These are phyloP conservation scores for Stenoptilia bipunctidactyla DNA, from an alignment of 2,888 invertebrate species.

Conservation along the genomic window DNA sequence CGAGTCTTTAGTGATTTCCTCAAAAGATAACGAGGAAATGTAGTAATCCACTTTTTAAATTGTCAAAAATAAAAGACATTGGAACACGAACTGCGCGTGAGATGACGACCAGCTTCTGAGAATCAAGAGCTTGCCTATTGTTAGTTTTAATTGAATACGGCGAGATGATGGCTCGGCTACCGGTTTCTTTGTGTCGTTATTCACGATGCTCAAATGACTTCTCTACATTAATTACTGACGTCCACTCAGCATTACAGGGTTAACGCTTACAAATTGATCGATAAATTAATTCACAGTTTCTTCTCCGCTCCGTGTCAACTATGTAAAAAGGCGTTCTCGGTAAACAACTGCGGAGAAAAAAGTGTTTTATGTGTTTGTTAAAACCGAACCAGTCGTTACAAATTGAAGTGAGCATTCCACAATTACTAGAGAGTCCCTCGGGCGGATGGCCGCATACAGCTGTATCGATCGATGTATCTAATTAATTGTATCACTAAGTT, in stretches of 20 bases:
- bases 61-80: too few species aligned
- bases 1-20: too few species aligned
- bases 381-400: not conserved
- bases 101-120: slow-evolving; percentile 10
- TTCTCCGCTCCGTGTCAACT: too few species aligned
- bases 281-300: too few species aligned
- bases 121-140: slow-evolving; percentile 21
- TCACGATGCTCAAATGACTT: slow-evolving; percentile 46
- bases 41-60: too few species aligned
- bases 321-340: too few species aligned
- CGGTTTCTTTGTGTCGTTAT: slow-evolving; percentile 45
- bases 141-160: slow-evolving; percentile 47
- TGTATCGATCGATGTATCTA: not conserved
- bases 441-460: not conserved
- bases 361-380: too few species aligned
- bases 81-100: not conserved
- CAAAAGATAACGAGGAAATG: too few species aligned
- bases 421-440: not conserved
- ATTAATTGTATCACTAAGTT: not conserved
- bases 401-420: not conserved
- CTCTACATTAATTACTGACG: slow-evolving; percentile 45
- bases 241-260: slow-evolving; percentile 12
- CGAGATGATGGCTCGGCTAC: slow-evolving; percentile 34
- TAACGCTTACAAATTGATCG: too few species aligned
- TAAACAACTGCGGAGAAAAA: too few species aligned